Percentiles rank a stretch among this genome's conserved stretches.
phyloP scores from a whole-genome alignment of 2,888 invertebrate species.

The Tryphoninae sp. region DNA sequence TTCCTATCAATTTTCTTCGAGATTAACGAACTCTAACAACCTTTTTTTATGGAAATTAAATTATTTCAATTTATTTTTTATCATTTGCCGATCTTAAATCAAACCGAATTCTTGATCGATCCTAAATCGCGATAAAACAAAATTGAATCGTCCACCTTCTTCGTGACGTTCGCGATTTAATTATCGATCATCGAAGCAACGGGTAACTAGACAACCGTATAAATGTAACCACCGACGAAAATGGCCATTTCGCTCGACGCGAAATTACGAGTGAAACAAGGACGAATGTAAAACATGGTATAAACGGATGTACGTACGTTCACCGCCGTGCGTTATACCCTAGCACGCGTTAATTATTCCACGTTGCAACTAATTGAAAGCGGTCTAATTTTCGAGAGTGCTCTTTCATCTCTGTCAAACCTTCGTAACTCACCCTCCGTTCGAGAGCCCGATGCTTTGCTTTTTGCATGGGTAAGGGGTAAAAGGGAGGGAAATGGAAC shows the following conservation, averaged over 20 bases:
- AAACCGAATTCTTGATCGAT: no score
- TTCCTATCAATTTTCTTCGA: slow-evolving; percentile 42
- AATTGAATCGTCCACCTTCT: no score
- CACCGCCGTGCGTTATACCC: slow-evolving; percentile 31
- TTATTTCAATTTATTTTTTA: not conserved
- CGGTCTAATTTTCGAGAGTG: slow-evolving; percentile 76
- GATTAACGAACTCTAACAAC: slow-evolving; percentile 1
- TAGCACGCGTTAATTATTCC: slow-evolving; percentile 69
- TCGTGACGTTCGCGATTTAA: not conserved
- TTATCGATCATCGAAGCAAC: not conserved
- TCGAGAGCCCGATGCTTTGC: slow-evolving; percentile 55
- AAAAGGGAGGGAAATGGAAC: not conserved
- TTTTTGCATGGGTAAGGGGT: slow-evolving; percentile 42
- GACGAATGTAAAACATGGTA: slow-evolving; percentile 3
- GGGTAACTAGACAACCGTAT: not conserved
- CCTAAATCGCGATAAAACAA: no score
- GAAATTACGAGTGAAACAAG: slow-evolving; percentile 15
- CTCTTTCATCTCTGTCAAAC: slow-evolving; percentile 66
- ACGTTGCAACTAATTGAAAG: slow-evolving; percentile 76
- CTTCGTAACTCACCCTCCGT: slow-evolving; percentile 58
- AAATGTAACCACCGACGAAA: slow-evolving; percentile 26
- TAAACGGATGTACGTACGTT: not conserved
- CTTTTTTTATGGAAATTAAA: slow-evolving; percentile 1
- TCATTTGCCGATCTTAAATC: no score
- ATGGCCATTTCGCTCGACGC: slow-evolving; percentile 28